Percentiles rank a stretch among this genome's conserved stretches.
phyloP scores from a whole-genome alignment of 2,113 vertebrate genomes.

The Nibea albiflora region DNA sequence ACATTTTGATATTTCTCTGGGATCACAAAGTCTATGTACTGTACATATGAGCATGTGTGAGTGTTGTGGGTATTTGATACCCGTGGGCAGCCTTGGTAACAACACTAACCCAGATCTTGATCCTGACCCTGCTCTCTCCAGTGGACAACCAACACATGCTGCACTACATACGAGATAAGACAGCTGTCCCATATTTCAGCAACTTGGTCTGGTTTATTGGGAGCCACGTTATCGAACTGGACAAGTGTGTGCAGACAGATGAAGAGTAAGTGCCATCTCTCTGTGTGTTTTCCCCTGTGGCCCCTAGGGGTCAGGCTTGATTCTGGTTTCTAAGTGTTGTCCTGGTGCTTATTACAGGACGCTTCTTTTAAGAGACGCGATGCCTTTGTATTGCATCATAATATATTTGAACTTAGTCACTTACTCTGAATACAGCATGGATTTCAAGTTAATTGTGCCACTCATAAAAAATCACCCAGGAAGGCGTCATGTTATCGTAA shows the following conservation, averaged over 20 bases:
- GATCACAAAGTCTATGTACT: background rate
- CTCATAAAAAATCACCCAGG: background rate
- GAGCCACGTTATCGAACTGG: conserved; percentile 97
- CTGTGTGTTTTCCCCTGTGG: background rate
- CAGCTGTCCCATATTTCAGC: conserved; percentile 98
- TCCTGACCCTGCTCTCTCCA: conserved; percentile 61
- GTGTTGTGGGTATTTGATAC: background rate
- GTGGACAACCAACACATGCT: conserved; percentile 99
- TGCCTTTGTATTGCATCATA: background rate
- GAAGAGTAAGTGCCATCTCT: conserved; percentile 90
- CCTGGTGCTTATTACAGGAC: background rate
- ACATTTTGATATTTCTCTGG: conserved; percentile 10
- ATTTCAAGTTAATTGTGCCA: background rate
- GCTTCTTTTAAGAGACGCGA: background rate
- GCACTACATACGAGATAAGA: conserved; percentile 98
- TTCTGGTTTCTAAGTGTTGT: background rate
- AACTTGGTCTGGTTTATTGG: conserved; percentile 99
- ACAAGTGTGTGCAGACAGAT: conserved; percentile 98
- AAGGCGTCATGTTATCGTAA: too few relatives aligned
- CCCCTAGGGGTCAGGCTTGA: conserved; percentile 70
- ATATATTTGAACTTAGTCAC: background rate
- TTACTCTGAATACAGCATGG: too few relatives aligned
- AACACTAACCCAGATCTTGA: conserved; percentile 31
- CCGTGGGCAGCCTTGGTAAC: background rate
- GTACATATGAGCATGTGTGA: background rate